These are phyloP conservation scores for Psilanteris sp. DNA, from an alignment of 1,140 invertebrate species.

Conservation along the genomic window DNA sequence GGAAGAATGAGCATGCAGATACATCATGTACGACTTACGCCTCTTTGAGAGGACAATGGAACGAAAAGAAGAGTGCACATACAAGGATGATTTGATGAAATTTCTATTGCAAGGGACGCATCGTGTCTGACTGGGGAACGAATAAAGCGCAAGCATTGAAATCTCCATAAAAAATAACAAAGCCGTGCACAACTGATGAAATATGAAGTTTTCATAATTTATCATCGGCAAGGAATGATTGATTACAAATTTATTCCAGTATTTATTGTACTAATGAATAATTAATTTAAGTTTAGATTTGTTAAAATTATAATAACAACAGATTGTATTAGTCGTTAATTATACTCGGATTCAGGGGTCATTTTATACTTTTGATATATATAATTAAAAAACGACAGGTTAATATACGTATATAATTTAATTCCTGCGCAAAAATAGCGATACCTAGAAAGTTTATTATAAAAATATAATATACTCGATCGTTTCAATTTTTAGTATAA, in stretches of 20 bases:
- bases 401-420: too few species aligned
- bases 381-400: too few species aligned
- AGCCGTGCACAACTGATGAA: too few species aligned
- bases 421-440: too few species aligned
- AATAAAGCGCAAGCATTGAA: slow-evolving; percentile 66
- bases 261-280: slow-evolving; percentile 18
- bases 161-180: slow-evolving; percentile 72
- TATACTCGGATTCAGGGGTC: too few species aligned
- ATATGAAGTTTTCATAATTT: slow-evolving; percentile 28
- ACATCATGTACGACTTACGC: slow-evolving; percentile 65
- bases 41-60: slow-evolving; percentile 69
- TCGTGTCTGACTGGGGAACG: slow-evolving; percentile 35
- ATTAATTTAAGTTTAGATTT: too few species aligned
- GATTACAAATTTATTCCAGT: slow-evolving; percentile 21
- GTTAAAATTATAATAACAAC: too few species aligned
- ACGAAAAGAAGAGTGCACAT: slow-evolving; percentile 59
- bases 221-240: slow-evolving; percentile 33
- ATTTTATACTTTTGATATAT: too few species aligned
- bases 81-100: slow-evolving; percentile 74
- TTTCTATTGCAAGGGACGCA: slow-evolving; percentile 66
- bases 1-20: slow-evolving; percentile 68
- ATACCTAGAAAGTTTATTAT: too few species aligned
- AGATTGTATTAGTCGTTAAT: too few species aligned
- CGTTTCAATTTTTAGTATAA: too few species aligned
- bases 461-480: too few species aligned